A percentile compares a stretch with the other conserved stretches of the same genome.
Conservation (phyloP, 1,140 invertebrate genomes). For the Eufriesea mexicana region DNA sequence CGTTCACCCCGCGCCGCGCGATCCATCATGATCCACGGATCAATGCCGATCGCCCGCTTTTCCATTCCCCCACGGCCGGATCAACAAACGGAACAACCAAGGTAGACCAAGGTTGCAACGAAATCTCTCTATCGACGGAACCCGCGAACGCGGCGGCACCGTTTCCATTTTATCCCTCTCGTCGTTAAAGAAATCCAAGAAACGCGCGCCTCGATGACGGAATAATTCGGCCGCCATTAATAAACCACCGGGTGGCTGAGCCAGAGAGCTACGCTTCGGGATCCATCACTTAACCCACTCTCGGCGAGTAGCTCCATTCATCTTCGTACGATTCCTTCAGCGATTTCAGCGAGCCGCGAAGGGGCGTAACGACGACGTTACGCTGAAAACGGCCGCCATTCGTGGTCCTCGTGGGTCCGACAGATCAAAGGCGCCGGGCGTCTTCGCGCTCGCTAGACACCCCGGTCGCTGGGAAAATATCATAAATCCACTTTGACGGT, state of each 20-base stretch:
- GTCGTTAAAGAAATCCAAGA: no score
- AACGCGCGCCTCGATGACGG: no score
- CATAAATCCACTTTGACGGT: constrained; percentile 80
- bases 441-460: constrained; percentile 16
- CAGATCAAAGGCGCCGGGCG: constrained; percentile 70
- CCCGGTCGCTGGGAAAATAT: constrained; percentile 73
- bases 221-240: no score
- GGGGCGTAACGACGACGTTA: constrained; percentile 42
- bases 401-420: constrained; percentile 53
- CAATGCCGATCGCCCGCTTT: background rate
- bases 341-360: background rate
- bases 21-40: constrained; percentile 55
- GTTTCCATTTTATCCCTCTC: no score
- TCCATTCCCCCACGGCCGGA: background rate
- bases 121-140: no score
- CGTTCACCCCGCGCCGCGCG: constrained; percentile 52
- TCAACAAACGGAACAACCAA: no score
- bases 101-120: no score
- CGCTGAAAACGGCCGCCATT: constrained; percentile 54
- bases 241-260: no score
- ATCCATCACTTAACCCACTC: background rate
- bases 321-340: background rate
- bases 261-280: no score
- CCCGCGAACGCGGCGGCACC: no score
- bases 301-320: background rate